Conservation (phyloP, 2,797 vertebrate species). For the Spinibarbus caldwelli region DNA sequence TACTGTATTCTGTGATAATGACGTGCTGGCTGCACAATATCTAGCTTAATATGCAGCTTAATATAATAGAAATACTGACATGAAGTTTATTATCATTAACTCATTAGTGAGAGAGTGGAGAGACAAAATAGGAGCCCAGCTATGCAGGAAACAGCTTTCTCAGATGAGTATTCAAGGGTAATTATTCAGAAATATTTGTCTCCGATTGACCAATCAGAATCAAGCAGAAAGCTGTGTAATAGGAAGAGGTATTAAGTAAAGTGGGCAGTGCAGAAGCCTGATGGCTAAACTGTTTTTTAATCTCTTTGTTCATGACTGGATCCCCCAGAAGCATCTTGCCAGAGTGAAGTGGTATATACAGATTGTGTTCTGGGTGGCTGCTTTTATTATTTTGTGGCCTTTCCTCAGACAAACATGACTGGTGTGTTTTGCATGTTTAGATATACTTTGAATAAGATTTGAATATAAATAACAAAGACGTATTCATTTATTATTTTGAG, state of each 20-base stretch:
- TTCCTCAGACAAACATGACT: not conserved
- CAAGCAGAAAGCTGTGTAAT: not conserved
- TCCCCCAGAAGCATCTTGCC: not conserved
- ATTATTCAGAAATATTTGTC: not conserved
- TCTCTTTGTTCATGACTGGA: not conserved
- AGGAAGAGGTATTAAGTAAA: not conserved
- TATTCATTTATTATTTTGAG: not conserved
- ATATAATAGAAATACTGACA: not conserved
- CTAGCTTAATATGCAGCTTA: not conserved
- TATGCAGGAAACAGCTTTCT: not conserved
- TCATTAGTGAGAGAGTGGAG: not conserved
- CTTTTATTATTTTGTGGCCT: not conserved
- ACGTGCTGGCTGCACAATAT: not conserved
- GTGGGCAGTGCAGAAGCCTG: not conserved
- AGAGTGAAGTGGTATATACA: not conserved
- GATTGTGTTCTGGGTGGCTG: not conserved
- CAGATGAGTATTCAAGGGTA: not conserved
- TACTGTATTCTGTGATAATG: not conserved
- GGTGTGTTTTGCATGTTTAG: not conserved
- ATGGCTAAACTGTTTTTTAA: not conserved
- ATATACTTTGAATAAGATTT: not conserved
- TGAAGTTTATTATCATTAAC: not conserved
- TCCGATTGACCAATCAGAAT: not conserved
- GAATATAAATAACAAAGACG: not conserved
- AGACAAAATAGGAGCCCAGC: not conserved